Evolutionary conservation across 2,797 vertebrate genomes (phyloP), one percentile per base, ranked within the genome.

Genomic region (Kryptolebias ocellatus): DNA sequence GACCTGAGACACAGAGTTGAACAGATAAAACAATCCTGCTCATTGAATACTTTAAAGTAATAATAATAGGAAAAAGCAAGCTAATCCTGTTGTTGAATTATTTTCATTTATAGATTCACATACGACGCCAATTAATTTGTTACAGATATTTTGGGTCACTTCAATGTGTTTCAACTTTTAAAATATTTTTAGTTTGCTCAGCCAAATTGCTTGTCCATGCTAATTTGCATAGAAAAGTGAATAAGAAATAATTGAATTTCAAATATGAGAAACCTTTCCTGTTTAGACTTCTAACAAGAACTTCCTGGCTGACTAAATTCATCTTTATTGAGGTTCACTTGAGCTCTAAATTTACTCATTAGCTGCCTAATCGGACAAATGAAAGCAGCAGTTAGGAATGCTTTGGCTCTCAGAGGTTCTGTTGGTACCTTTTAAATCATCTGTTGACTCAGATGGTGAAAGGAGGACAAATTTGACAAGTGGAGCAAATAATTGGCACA

Each of bases 341-440:
- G 85, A 92, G 91, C 90, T 90, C 82, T 88, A 91, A 92, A 92
- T 92, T 70, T 89, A 80, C 83, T 92, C 89, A 92, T 92, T 93
- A 92, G 82, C 76, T 82, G 79, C 91, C 83, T 92, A 94, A 94
- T 93, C 93, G 89, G 80, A 90, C 81, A 87, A 90, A 92, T 93
- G 91, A 92, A 91, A 89, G 83, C 64, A 57, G 66, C 83, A 86
- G 85, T 88, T 83, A 88, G 87, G 82, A 83, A 85, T 83, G 83
- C 77, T 74, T 85, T 84, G 77, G 83, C 81, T 91, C 86, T 92
- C 77, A 81, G 78, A 81, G 86, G 74, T 89, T 87, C 80, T 87
- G 87, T 87, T 90, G 87, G 84, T 90, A 83, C 83, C 83, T 90
- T 92, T 91, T 91, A 93, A 92, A 91, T 92, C 85, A 89, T 84